Base-by-base conservation (phyloP, 30 jellyfish, hydroid and myxozoan genomes). In the Aurelia sp. region DNA sequence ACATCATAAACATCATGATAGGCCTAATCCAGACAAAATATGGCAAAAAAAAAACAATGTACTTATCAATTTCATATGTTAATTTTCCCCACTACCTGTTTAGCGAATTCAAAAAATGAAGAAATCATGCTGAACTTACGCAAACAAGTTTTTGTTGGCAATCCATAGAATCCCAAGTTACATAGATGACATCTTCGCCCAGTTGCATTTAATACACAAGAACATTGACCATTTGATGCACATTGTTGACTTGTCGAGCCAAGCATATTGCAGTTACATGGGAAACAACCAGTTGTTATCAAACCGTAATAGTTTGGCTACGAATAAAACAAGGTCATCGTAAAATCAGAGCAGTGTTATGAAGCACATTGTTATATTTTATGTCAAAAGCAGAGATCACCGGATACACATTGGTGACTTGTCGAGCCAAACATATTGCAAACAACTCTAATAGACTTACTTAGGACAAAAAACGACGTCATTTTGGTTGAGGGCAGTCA, bases 231-330 rank as follows among this genome's bases (percentile, higher is more conserved):
- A 58, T 66, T 59, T 16, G 91, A n/a, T 15, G 57, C 57, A 64
- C 98, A 92, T 53, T 92, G 97, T 51, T 24, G 66, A 35, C 67
- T 73, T 13, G 86, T 55, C 12, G 98, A 92, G 61, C 98, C 98
- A 73, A 72, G 48, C n/a, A 24, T 0, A 66, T 92, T 87, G 86
- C 98, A 92, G 82, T 82, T 81, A 72, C 98, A 92, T n/a, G 97
- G 87, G 27, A 68, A 70, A 60, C 98, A 92, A 10, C 98, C 98
- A 18, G 96, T 81, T 18, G 87, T 55, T 15, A 84, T 79, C 15
- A 92, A 88, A 52, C 97, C 98, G 75, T 67, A 92, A 74, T 92
- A 88, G 63, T 92, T 86, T 24, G 92, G 88, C 98, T 92, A 78
- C 27, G 64, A 21, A n/a, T 21, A 63, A 57, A 6, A 8, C 16